Percentiles rank a stretch among this genome's conserved stretches.
Conservation (phyloP, 1,140 invertebrate species). For the Mizuhopecten yessoensis region DNA sequence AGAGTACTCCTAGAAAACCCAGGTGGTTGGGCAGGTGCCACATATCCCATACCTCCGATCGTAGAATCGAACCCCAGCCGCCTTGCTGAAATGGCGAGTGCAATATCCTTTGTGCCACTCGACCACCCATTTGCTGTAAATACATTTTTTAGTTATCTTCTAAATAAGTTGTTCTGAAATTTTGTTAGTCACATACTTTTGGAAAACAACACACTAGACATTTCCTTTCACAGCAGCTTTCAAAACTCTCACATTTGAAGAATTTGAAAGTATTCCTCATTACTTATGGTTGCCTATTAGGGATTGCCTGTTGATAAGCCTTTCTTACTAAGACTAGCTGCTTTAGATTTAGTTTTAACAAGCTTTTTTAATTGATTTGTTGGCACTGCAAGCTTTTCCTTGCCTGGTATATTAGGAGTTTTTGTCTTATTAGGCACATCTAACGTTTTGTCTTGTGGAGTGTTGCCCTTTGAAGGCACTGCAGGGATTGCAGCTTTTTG, state of each 20-base stretch:
- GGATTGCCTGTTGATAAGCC: background rate
- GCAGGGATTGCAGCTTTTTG: background rate
- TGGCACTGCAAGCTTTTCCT: background rate
- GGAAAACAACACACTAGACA: no score
- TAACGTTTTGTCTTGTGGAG: background rate
- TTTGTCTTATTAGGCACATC: background rate
- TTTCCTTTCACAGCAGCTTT: no score
- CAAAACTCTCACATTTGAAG: background rate
- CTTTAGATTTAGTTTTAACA: background rate
- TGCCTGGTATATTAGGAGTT: background rate
- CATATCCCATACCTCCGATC: no score
- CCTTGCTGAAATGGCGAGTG: no score
- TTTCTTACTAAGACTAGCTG: background rate
- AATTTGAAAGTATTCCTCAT: background rate
- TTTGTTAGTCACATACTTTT: no score
- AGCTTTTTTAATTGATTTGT: background rate
- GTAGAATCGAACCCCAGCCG: no score
- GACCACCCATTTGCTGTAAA: no score
- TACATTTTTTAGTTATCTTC: no score
- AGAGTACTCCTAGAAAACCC: no score
- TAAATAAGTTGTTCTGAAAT: no score
- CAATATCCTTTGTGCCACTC: no score
- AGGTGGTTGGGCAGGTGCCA: no score
- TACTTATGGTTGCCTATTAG: background rate
- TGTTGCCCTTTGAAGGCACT: background rate